These are phyloP conservation scores for Ectobius pallidus DNA, from an alignment of 2,888 invertebrate genomes.

Conservation along the genomic window DNA sequence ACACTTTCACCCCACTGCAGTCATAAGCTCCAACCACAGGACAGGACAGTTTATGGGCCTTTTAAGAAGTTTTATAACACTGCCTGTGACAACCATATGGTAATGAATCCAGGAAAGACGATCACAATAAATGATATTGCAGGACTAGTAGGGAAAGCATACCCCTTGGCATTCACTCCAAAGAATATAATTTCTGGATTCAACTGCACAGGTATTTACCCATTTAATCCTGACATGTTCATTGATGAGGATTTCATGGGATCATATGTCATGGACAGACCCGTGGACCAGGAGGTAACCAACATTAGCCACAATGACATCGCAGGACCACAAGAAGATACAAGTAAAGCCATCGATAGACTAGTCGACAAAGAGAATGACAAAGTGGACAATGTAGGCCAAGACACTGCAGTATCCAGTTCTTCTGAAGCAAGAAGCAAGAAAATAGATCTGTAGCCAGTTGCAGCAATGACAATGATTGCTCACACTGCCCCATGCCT, in stretches of 20 bases:
- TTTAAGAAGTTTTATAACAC: neutral
- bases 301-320: neutral
- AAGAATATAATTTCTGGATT: neutral
- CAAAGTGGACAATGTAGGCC: neutral
- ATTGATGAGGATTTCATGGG: no score
- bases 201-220: neutral
- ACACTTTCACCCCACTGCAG: neutral
- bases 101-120: neutral
- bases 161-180: neutral
- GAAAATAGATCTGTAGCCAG: neutral
- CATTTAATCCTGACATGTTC: neutral
- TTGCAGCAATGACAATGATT: neutral
- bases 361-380: neutral
- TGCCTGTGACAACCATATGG: neutral
- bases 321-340: neutral
- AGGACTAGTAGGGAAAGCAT: neutral
- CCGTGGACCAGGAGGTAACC: neutral
- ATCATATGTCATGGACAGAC: no score
- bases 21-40: neutral
- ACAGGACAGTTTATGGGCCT: neutral
- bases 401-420: no score
- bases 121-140: neutral
- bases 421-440: no score
- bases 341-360: neutral
- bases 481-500: neutral